These are phyloP conservation scores for Myrmophylax atrothorax DNA, from an alignment of 2,113 vertebrate genomes.

Conservation along the genomic window DNA sequence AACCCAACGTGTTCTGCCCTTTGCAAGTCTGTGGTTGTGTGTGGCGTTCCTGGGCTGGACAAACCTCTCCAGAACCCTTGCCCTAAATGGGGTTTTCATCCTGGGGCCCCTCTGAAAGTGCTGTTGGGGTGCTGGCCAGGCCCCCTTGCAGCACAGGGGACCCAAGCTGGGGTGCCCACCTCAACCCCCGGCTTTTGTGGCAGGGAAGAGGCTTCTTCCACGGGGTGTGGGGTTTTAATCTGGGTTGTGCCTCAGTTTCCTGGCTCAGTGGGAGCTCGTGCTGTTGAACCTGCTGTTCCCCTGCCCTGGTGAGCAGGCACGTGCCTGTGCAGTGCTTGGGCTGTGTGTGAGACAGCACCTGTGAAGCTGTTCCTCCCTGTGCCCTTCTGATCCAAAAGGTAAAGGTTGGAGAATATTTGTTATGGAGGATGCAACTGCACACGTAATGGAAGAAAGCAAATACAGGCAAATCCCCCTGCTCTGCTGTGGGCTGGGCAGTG, in stretches of 20 bases:
- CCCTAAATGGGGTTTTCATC: accelerated
- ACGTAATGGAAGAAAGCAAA: not conserved
- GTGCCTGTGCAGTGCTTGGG: accelerated
- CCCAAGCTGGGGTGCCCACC: accelerated
- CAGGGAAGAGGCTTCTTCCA: not conserved
- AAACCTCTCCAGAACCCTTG: too few species aligned
- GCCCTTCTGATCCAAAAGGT: not conserved
- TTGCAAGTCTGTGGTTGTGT: accelerated
- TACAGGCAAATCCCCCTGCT: not conserved
- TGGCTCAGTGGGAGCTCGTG: not conserved
- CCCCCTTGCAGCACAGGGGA: not conserved
- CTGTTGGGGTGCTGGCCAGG: not conserved
- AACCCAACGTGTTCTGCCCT: not conserved
- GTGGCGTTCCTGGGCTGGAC: not conserved
- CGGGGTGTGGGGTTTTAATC: not conserved
- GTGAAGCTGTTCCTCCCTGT: not conserved
- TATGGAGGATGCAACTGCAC: not conserved
- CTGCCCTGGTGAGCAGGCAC: accelerated
- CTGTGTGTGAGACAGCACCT: accelerated
- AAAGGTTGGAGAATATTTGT: not conserved
- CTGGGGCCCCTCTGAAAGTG: not conserved
- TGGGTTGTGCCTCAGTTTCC: not conserved
- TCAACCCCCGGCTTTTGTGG: not conserved
- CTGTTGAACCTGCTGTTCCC: accelerated
- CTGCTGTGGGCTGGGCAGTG: not conserved